A percentile compares a stretch with the other conserved stretches of the same genome.
Conservation (phyloP, 2,888 invertebrate genomes). For the Cerceris ruficornis region DNA sequence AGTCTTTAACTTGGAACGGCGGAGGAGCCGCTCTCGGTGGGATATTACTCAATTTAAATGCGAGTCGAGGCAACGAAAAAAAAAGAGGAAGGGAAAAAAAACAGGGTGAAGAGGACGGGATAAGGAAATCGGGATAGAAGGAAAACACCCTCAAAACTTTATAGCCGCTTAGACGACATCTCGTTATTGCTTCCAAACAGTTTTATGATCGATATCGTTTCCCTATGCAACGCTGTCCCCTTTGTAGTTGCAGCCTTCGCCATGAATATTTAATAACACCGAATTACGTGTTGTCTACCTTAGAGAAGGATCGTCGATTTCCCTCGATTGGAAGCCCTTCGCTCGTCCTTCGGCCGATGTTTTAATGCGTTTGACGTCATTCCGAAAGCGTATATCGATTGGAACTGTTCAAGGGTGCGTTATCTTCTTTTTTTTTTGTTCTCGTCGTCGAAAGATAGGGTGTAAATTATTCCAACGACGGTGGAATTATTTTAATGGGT, state of each 20-base stretch:
- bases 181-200: slow-evolving; percentile 54
- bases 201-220: slow-evolving; percentile 38
- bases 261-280: neutral
- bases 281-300: neutral
- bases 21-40: slow-evolving; percentile 43
- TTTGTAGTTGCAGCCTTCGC: neutral
- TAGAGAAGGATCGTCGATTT: too few species aligned
- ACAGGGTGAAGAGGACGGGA: slow-evolving; percentile 21
- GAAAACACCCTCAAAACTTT: slow-evolving; percentile 56
- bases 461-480: neutral
- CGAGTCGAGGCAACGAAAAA: slow-evolving; percentile 52
- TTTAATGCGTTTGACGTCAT: too few species aligned
- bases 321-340: too few species aligned
- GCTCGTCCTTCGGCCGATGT: too few species aligned
- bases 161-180: slow-evolving; percentile 45
- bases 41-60: slow-evolving; percentile 68
- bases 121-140: slow-evolving; percentile 34
- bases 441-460: neutral
- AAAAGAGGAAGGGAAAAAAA: slow-evolving; percentile 38
- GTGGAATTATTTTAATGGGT: slow-evolving; percentile 10
- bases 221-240: slow-evolving; percentile 1
- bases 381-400: too few species aligned
- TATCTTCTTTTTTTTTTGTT: too few species aligned
- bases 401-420: too few species aligned
- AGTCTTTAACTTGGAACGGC: slow-evolving; percentile 65